These are phyloP conservation scores for Lindbergichthys nudifrons DNA, from an alignment of 2,797 vertebrate genomes.

Conservation along the genomic window DNA sequence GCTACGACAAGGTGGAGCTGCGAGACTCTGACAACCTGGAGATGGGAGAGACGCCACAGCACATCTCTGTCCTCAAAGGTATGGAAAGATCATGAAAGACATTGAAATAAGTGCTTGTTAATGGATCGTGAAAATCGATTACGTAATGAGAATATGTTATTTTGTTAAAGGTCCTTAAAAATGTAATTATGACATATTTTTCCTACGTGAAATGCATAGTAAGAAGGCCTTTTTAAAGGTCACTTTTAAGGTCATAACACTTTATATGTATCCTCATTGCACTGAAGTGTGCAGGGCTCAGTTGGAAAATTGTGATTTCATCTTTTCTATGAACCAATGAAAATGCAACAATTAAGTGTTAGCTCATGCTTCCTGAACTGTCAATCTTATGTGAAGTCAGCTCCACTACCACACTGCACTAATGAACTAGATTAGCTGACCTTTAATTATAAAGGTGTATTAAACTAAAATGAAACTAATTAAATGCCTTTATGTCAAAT, in stretches of 20 bases:
- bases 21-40: slow-evolving; percentile 99
- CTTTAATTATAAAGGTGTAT: background rate
- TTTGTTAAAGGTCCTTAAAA: slow-evolving; percentile 4
- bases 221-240: too few species aligned
- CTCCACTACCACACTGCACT: background rate
- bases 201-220: background rate
- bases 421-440: background rate
- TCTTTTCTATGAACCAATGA: background rate
- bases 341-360: slow-evolving; percentile 1
- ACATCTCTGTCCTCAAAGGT: slow-evolving; percentile 99
- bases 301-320: background rate
- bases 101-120: slow-evolving; percentile 11
- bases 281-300: background rate
- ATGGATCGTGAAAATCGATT: background rate
- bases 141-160: background rate
- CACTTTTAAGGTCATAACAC: too few species aligned
- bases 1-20: slow-evolving; percentile 99
- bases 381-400: background rate
- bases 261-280: background rate
- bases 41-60: slow-evolving; percentile 94
- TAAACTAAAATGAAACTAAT: background rate
- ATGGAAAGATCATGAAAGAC: background rate
- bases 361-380: background rate
- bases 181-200: background rate
- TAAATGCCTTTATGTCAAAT: background rate